Base-by-base conservation (phyloP, 2,888 invertebrate species). In the Tipula lateralis region DNA sequence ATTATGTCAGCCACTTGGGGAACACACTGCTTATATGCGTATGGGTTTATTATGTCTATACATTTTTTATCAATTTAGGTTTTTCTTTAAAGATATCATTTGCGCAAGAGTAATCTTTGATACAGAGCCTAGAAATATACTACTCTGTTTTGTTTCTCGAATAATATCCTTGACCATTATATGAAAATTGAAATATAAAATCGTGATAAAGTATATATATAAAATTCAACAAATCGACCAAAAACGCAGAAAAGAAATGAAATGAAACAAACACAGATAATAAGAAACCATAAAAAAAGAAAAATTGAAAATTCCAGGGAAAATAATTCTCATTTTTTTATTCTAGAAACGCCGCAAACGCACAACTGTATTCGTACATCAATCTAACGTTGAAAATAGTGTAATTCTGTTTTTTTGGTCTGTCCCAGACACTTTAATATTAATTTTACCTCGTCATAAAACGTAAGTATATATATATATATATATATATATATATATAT, bases 401-500 rank as follows among this genome's bases (percentile, higher is more conserved):
- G 66, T 7, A 66, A 12, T 24, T 3, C 0, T 39, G 39, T 39
- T 39, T 39, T 39, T 66, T 66, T 66, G 7, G 19, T 66, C 24
- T 66, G 24, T 66, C 66, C 66, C 66, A 66, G 66, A 66, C 66
- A 66, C 19, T n/a, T n/a, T 24, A 66, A 66, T 24, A 66, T 44
- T 5, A 19, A 66, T 66, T 66, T 66, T 24, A 24, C 12, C 24
- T 66, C 9, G 9, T 19, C 66, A 9, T 24, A 66, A 66, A 66
- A 24, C 6, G 16, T 44, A 44, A 16, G 16, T 44, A 29, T 81
- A 81, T 81, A 81, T 81, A 81, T 81, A 81, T 19, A 44, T 44
- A 44, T 44, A 44, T 44, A 29, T 81, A 81, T 81, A 81, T 81
- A 81, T 81, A 81, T 81, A 81, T 81, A 81, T 81, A 81, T 81